Evolutionary conservation across 2,113 vertebrate genomes (phyloP), one percentile per base, ranked within the genome.

Genomic region (Halichoerus grypus): DNA sequence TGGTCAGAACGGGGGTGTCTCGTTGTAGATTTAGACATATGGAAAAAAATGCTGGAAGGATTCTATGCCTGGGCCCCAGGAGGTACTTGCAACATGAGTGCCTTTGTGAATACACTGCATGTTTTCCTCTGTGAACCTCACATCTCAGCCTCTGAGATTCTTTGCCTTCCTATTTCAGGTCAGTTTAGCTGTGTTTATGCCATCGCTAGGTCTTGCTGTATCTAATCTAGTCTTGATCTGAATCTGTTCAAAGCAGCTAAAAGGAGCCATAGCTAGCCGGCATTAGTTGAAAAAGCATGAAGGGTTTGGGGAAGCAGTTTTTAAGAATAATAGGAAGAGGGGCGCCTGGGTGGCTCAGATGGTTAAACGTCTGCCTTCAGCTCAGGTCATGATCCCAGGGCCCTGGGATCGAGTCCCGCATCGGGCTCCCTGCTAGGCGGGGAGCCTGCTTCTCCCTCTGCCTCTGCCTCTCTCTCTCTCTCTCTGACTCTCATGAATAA

Each of bases 131-230:
- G 19, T 39, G 72, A 96, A 83, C 67, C 22, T 96, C 26, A n/a
- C 39, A 80, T 69, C 26, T 90, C 19, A 82, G 28, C 31, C 19
- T 87, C 65, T 7, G 14, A 71, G 88, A 51, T 14, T 55, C 88
- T 81, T 76, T 93, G 53, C 18, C 59, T 90, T 74, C 42, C 65
- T 81, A n/a, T 80, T 91, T 85, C 39, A 88, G 81, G 79, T 92
- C 57, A 49, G 16, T 57, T 89, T 87, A 71, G 69, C 51, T 16
- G 79, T 90, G 80, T 94, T 97, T 96, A 95, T 72, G 46, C 67
- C 74, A 93, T 90, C 49, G 86, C 79, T 71, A 86, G 28, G 16
- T 79, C 65, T 49, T 88, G 86, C 63, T 77, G 11, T 77, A n/a
- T 94, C 83, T 94, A 92, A 85, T 74, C 63, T 72, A 15, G 4